Percentiles rank a stretch among this genome's conserved stretches.
Evolutionary conservation across 2,888 invertebrate genomes (phyloP).

Genomic region (Plagodis pulveraria): DNA sequence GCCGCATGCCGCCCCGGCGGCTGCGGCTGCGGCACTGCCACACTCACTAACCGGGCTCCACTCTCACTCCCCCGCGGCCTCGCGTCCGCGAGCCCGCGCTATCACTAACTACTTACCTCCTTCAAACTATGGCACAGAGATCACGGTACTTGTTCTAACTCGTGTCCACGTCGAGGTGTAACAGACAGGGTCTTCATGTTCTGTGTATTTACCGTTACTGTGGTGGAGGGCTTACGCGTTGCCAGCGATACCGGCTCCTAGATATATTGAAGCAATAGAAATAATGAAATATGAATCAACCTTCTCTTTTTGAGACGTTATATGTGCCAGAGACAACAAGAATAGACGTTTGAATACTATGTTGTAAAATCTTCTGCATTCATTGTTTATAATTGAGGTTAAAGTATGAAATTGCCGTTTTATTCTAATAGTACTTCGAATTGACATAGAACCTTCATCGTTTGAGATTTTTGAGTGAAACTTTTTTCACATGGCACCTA

Average conservation of each 20-base stretch:
- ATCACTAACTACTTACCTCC: slow-evolving; percentile 10
- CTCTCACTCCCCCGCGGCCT: neutral
- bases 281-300: too few species aligned
- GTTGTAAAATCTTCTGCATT: too few species aligned
- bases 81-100: neutral
- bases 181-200: slow-evolving; percentile 45
- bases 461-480: too few species aligned
- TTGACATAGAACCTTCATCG: too few species aligned
- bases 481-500: too few species aligned
- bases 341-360: too few species aligned
- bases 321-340: too few species aligned
- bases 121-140: slow-evolving; percentile 53
- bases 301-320: too few species aligned
- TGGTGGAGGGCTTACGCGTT: slow-evolving; percentile 35
- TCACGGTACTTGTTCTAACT: slow-evolving; percentile 48
- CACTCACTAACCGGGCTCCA: slow-evolving; percentile 19
- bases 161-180: slow-evolving; percentile 40
- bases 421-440: too few species aligned
- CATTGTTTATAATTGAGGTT: too few species aligned
- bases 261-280: neutral
- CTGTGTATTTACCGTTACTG: slow-evolving; percentile 33
- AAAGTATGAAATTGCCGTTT: too few species aligned
- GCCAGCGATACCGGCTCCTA: slow-evolving; percentile 25
- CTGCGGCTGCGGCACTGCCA: slow-evolving; percentile 13
- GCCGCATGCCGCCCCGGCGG: too few species aligned